Percentiles rank a stretch among this genome's conserved stretches.
Evolutionary conservation across 2,113 vertebrate species (phyloP).

Genomic region (Rhinolophus ferrumequinum): DNA sequence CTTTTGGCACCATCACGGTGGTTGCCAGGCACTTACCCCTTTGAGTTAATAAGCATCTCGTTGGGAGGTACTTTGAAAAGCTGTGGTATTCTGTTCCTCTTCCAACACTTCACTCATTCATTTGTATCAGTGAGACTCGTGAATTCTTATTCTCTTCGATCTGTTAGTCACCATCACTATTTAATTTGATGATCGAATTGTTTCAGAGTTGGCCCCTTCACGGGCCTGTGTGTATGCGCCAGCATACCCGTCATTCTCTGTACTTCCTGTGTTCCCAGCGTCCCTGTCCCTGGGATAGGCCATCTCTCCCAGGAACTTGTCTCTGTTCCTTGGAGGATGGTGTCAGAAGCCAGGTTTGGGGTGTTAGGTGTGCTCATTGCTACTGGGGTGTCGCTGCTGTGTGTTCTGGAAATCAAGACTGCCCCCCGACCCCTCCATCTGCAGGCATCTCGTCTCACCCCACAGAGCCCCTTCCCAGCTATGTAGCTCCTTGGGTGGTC

Average conservation of each 20-base stretch:
- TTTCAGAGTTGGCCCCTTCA: not conserved
- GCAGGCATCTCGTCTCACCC: not conserved
- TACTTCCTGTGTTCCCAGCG: not conserved
- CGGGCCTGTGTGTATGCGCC: not conserved
- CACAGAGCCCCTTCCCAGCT: too few species aligned
- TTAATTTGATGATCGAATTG: too few species aligned
- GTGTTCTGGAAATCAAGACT: not conserved
- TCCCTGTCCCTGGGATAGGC: not conserved
- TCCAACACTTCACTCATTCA: fast-evolving
- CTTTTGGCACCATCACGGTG: fast-evolving
- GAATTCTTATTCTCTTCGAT: too few species aligned
- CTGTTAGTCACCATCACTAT: fast-evolving
- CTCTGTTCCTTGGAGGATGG: not conserved
- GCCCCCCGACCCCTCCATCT: not conserved
- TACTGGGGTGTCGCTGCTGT: fast-evolving
- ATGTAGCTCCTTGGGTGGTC: not conserved
- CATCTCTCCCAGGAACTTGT: fast-evolving
- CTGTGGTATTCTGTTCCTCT: fast-evolving
- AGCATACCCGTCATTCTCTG: fast-evolving
- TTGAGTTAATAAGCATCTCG: fast-evolving
- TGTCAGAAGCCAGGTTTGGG: not conserved
- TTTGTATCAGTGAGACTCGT: fast-evolving
- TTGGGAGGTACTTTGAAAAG: not conserved
- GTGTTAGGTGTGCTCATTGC: not conserved
- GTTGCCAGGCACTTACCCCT: not conserved